Conservation (phyloP, 2,113 vertebrate genomes). For the Alexandromys fortis region DNA sequence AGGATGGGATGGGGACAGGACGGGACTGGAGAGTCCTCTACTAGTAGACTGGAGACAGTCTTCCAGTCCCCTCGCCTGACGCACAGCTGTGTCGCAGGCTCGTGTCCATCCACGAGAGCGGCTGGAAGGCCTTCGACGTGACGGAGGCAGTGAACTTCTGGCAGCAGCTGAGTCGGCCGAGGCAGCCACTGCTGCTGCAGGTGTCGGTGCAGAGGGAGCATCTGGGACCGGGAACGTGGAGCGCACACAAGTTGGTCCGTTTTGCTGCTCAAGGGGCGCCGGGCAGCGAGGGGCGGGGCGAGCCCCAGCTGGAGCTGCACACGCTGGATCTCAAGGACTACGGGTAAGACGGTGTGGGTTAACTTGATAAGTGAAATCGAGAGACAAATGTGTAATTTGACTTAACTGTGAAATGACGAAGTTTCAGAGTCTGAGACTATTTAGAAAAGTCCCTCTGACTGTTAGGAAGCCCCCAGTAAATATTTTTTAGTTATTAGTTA, state of each 20-base stretch:
- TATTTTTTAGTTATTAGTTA: neutral
- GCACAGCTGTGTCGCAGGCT: constrained; percentile 84
- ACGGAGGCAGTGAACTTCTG: constrained; percentile 96
- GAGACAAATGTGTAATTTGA: too few relatives aligned
- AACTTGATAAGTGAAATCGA: neutral
- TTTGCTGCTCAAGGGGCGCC: constrained; percentile 91
- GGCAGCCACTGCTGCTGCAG: constrained; percentile 92
- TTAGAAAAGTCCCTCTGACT: neutral
- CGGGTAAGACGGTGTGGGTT: constrained; percentile 59
- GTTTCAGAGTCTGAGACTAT: neutral
- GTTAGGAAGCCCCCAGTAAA: neutral
- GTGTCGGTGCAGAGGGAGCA: constrained; percentile 95
- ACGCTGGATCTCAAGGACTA: constrained; percentile 72
- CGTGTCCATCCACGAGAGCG: constrained; percentile 92
- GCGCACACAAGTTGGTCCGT: constrained; percentile 91
- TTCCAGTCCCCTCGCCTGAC: neutral
- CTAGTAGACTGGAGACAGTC: too few relatives aligned
- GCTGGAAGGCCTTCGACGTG: constrained; percentile 98
- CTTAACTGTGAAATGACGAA: neutral
- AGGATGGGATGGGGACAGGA: neutral
- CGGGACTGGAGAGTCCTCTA: neutral
- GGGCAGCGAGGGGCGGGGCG: constrained; percentile 82
- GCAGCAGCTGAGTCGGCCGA: constrained; percentile 83
- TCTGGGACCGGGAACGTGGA: constrained; percentile 89
- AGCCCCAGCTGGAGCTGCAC: constrained; percentile 78